phyloP scores from a whole-genome alignment of 2,888 invertebrate genomes.

The Amiota minor region DNA sequence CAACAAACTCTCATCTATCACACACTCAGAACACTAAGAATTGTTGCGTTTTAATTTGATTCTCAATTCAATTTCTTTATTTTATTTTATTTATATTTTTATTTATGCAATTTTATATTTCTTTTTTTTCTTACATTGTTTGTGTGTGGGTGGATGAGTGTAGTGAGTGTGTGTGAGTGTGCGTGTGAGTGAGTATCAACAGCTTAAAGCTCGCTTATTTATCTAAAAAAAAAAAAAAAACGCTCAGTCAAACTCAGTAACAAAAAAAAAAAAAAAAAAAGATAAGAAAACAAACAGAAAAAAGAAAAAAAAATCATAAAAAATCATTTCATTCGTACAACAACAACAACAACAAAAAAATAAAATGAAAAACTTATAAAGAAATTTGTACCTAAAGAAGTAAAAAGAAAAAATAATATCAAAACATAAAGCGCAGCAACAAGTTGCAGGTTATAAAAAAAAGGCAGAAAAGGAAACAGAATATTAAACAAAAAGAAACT shows the following conservation, averaged over 20 bases:
- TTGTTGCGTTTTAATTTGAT: conserved; percentile 7
- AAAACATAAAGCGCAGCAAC: conserved; percentile 21
- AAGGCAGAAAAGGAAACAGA: background rate
- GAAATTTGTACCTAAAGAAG: conserved; percentile 20
- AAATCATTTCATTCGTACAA: conserved; percentile 6
- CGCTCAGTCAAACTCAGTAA: conserved; percentile 12
- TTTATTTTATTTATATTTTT: conserved; percentile 6
- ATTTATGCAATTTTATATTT: background rate
- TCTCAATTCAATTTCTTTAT: background rate
- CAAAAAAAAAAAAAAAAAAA: background rate
- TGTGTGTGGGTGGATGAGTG: background rate
- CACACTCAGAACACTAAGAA: background rate
- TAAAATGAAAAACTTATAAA: no score
- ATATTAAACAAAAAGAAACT: background rate
- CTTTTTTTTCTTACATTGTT: background rate
- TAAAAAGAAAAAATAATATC: conserved; percentile 35
- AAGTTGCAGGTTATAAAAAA: background rate
- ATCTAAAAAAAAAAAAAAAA: background rate
- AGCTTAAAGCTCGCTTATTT: no score
- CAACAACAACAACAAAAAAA: no score
- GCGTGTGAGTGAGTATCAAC: background rate
- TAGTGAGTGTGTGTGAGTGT: background rate
- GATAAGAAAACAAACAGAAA: background rate
- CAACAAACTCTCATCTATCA: background rate
- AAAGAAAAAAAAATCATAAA: conserved; percentile 15